Evolutionary conservation across 2,797 vertebrate species (phyloP).

Genomic region (Sciurus vulgaris): DNA sequence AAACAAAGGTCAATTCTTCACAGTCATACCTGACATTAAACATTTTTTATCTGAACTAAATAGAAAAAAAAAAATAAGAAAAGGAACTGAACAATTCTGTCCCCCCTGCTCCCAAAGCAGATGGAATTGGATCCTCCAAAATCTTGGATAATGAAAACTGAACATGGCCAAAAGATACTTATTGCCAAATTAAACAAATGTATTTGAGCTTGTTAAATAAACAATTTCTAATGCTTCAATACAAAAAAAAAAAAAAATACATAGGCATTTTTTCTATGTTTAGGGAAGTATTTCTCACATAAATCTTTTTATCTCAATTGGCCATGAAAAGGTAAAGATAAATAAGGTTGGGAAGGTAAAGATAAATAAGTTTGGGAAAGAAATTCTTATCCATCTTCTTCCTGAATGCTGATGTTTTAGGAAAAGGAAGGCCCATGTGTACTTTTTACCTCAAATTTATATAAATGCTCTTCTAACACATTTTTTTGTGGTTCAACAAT

Average conservation of each 20-base stretch:
- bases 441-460: constrained; percentile 33
- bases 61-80: background rate
- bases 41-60: constrained; percentile 50
- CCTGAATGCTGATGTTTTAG: background rate
- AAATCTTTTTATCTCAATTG: background rate
- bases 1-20: constrained; percentile 60
- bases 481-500: constrained; percentile 53
- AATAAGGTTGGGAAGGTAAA: background rate
- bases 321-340: background rate
- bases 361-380: background rate
- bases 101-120: background rate
- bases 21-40: constrained; percentile 18
- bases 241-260: background rate
- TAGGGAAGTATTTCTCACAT: background rate
- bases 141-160: constrained; percentile 49
- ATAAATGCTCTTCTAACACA: constrained; percentile 33
- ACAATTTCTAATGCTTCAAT: constrained; percentile 31
- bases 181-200: constrained; percentile 66
- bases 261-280: background rate
- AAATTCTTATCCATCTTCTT: background rate
- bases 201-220: constrained; percentile 54
- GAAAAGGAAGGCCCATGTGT: background rate
- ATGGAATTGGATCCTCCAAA: constrained; percentile 20
- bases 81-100: background rate
- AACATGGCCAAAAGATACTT: constrained; percentile 11